These are phyloP conservation scores for Heteromormyrus szaboi DNA, from an alignment of 2,797 vertebrate species.

Conservation along the genomic window DNA sequence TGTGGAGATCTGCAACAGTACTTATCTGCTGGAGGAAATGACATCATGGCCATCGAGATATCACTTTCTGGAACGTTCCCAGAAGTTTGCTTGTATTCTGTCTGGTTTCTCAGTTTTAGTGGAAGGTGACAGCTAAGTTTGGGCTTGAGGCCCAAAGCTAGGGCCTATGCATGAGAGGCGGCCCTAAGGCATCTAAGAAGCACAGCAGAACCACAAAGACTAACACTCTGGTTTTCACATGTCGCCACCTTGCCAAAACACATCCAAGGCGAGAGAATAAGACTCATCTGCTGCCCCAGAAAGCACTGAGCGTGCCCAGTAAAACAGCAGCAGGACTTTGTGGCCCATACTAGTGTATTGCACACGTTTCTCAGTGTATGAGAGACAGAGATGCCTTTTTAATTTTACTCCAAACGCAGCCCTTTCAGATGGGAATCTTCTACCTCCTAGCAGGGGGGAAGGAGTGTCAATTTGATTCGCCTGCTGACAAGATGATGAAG, in stretches of 20 bases:
- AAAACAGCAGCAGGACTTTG: not conserved
- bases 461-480: not conserved
- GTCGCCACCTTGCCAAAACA: not conserved
- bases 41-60: not conserved
- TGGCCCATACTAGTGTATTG: not conserved
- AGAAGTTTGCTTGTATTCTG: not conserved
- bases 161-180: not conserved
- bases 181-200: not conserved
- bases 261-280: not conserved
- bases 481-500: not conserved
- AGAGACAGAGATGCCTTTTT: not conserved
- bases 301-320: not conserved
- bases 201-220: not conserved
- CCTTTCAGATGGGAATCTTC: not conserved
- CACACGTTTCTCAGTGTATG: not conserved
- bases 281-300: not conserved
- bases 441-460: not conserved
- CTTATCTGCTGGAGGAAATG: not conserved
- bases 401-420: not conserved
- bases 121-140: not conserved
- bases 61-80: not conserved
- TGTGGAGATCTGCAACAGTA: not conserved
- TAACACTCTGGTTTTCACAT: not conserved
- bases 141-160: not conserved
- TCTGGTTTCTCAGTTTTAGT: not conserved